Evolutionary conservation across 2,888 invertebrate genomes (phyloP).

Genomic region (Phania funesta): DNA sequence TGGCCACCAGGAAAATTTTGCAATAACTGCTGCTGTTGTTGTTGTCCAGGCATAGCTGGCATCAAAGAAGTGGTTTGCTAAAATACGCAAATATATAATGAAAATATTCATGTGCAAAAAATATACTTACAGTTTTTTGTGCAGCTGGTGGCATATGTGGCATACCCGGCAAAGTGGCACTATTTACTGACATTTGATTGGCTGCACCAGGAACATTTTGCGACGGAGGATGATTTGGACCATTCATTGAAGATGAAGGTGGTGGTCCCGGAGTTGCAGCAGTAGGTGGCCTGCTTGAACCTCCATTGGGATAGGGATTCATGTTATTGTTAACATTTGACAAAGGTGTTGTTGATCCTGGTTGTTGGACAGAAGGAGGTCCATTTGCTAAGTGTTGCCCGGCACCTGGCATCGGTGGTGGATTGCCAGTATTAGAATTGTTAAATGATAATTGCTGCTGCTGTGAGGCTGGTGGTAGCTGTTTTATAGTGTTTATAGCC

Average conservation of each 20-base stretch:
- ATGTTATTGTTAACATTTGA: conserved; percentile 66
- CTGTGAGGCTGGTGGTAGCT: conserved; percentile 57
- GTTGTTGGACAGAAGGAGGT: conserved; percentile 62
- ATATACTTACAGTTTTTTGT: conserved; percentile 10
- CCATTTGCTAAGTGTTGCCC: conserved; percentile 60
- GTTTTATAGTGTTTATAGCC: conserved; percentile 75
- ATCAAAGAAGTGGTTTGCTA: conserved; percentile 61
- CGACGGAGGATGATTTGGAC: conserved; percentile 56
- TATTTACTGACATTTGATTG: conserved; percentile 77
- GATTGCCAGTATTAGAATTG: conserved; percentile 63
- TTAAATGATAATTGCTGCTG: conserved; percentile 48
- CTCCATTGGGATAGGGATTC: conserved; percentile 71
- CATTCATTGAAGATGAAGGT: conserved; percentile 1
- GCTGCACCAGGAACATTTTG: conserved; percentile 73
- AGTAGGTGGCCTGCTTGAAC: conserved; percentile 63
- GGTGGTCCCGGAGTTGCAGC: conserved; percentile 51
- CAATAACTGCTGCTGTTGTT: conserved; percentile 22
- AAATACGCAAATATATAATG: neutral
- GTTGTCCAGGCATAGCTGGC: conserved; percentile 69
- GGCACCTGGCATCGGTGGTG: conserved; percentile 55
- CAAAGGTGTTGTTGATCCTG: conserved; percentile 50
- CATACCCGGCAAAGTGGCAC: conserved; percentile 75
- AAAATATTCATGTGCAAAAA: neutral
- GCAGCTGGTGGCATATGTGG: conserved; percentile 78
- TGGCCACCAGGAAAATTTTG: conserved; percentile 48